phyloP scores from a whole-genome alignment of 2,113 vertebrate genomes.

The Arenaria interpres region DNA sequence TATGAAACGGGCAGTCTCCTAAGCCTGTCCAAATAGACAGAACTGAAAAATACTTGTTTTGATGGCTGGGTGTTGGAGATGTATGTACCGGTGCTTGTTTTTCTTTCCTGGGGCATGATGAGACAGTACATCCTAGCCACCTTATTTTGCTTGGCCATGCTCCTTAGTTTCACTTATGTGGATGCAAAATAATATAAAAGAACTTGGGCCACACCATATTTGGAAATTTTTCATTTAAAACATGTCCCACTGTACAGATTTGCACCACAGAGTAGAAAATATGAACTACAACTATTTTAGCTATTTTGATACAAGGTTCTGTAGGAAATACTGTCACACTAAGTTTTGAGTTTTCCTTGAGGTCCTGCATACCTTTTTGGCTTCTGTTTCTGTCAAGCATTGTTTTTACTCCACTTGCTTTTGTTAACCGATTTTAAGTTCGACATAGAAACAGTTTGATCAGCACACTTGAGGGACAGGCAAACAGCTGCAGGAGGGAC shows the following conservation, averaged over 20 bases:
- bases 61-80: constrained; percentile 3
- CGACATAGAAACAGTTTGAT: neutral
- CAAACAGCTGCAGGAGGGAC: neutral
- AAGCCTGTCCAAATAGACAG: constrained; percentile 46
- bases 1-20: constrained; percentile 38
- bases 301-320: neutral
- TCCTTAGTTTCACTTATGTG: neutral
- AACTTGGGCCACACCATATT: neutral
- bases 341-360: neutral
- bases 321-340: neutral
- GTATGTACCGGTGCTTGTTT: neutral
- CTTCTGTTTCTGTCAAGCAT: neutral
- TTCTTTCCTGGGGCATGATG: neutral
- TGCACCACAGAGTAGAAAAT: neutral
- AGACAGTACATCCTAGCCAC: neutral
- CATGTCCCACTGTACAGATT: neutral
- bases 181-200: neutral
- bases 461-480: neutral
- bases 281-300: neutral
- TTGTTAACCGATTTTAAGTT: neutral
- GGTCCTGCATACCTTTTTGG: neutral
- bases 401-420: neutral
- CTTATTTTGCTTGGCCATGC: constrained; percentile 10
- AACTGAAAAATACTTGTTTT: constrained; percentile 1
- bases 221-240: neutral